Base-by-base conservation (phyloP, 2,113 vertebrate species). In the Eonycteris spelaea region DNA sequence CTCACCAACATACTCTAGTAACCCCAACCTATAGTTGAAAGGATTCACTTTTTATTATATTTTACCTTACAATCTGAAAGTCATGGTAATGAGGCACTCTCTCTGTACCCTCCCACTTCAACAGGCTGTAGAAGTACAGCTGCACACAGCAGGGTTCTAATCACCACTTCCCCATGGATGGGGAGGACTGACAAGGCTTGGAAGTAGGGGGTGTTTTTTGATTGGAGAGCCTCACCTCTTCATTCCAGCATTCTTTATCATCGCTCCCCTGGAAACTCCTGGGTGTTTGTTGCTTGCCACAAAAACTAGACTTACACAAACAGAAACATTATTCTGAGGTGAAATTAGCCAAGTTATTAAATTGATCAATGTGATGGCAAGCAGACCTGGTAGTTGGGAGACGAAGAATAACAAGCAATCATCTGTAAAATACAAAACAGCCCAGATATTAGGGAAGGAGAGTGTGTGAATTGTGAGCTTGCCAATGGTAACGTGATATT, bases 131-230 rank as follows among this genome's bases (percentile, higher is more conserved):
- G 98, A 98, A 95, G 98, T 98, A 97, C 98, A 99, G 98, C 99
- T 99, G 99, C 97, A 98, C 98, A 93, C 98, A 98, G 98, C 95
- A 12, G 98, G 98, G 93, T 98, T 98, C 98, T 99, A 98, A 99
- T 99, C 98, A 99, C 98, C 98, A 97, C 98, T 98, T 98, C 98
- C 96, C 79, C 93, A 79, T 95, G 97, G 97, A 92, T 96, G 97
- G 97, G 97, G 97, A 98, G 93, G 96, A 88, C 97, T 97, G 97
- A 95, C 91, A 38, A 92, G 86, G 97, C 94, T 61, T 93, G 78
- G 96, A 91, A 97, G 79, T 97, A 78, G 21, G 57, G 83, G 91
- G 86, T 96, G 95, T 97, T 95, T 95, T 98, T 89, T 98, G 79
- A 97, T 59, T 97, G 98, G 97, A 98, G 65, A 90, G 38, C 48